phyloP scores from a whole-genome alignment of 2,888 invertebrate species.

The Drosophila hamatofila region DNA sequence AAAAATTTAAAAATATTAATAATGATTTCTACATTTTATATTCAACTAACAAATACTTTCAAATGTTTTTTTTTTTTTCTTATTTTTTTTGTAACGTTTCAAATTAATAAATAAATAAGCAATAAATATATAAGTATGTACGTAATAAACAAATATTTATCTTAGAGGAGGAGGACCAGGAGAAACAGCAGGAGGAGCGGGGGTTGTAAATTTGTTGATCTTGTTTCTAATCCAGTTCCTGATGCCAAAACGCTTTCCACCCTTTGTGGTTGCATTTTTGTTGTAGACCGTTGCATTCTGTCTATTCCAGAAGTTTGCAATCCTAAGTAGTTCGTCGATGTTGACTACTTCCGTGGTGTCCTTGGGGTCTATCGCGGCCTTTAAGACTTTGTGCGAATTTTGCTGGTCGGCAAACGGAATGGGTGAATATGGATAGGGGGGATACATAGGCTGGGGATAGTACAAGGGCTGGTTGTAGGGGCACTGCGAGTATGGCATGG shows the following conservation, averaged over 20 bases:
- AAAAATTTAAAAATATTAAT: no score
- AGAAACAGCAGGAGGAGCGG: background rate
- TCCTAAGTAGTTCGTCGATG: constrained; percentile 14
- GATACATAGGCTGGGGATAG: constrained; percentile 55
- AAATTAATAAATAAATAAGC: no score
- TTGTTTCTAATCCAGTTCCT: constrained; percentile 39
- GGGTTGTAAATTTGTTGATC: constrained; percentile 2
- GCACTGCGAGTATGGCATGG: constrained; percentile 26
- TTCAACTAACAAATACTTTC: no score
- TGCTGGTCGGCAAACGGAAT: no score
- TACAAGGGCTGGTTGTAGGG: constrained; percentile 37
- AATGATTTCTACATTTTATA: no score
- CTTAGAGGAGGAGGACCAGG: no score
- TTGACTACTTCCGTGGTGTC: constrained; percentile 28
- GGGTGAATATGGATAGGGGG: constrained; percentile 41
- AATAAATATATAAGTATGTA: no score
- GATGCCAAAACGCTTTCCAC: constrained; percentile 22
- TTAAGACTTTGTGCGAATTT: background rate
- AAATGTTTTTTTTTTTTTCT: no score
- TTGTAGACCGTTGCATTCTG: background rate
- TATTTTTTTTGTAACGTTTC: no score
- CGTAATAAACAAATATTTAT: no score
- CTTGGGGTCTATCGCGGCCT: background rate
- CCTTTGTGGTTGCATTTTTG: background rate
- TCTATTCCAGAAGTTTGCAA: constrained; percentile 29